phyloP scores from a whole-genome alignment of 1,140 invertebrate genomes.

The Bombus terrestris region DNA sequence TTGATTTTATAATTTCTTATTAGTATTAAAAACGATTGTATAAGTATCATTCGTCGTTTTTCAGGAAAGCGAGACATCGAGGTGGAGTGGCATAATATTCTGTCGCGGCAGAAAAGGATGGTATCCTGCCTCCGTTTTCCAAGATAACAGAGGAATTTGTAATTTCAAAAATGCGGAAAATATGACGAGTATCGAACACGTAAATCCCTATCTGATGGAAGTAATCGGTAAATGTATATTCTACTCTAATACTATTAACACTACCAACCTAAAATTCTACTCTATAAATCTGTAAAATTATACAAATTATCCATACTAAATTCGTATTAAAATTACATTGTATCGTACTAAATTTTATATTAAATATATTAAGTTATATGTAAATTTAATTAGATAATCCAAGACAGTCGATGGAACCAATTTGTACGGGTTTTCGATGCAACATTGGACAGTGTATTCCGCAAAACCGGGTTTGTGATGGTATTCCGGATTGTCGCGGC shows the following conservation, averaged over 20 bases:
- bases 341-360: background rate
- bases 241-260: too few species aligned
- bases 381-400: background rate
- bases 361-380: too few species aligned
- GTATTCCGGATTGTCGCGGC: conserved; percentile 87
- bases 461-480: conserved; percentile 86
- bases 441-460: conserved; percentile 87
- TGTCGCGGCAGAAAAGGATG: conserved; percentile 85
- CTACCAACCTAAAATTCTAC: too few species aligned
- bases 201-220: conserved; percentile 80
- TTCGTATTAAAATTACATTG: background rate
- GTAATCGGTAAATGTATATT: conserved; percentile 75
- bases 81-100: conserved; percentile 85
- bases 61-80: conserved; percentile 47
- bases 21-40: too few species aligned
- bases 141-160: conserved; percentile 82
- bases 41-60: background rate
- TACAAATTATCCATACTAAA: too few species aligned
- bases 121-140: conserved; percentile 85
- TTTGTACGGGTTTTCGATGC: conserved; percentile 87
- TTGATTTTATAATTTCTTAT: too few species aligned
- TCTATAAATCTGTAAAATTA: too few species aligned
- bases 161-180: conserved; percentile 78
- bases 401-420: conserved; percentile 52
- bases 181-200: conserved; percentile 82